These are phyloP conservation scores for Bugulina stolonifera DNA, from an alignment of 2,888 invertebrate genomes.

Conservation along the genomic window DNA sequence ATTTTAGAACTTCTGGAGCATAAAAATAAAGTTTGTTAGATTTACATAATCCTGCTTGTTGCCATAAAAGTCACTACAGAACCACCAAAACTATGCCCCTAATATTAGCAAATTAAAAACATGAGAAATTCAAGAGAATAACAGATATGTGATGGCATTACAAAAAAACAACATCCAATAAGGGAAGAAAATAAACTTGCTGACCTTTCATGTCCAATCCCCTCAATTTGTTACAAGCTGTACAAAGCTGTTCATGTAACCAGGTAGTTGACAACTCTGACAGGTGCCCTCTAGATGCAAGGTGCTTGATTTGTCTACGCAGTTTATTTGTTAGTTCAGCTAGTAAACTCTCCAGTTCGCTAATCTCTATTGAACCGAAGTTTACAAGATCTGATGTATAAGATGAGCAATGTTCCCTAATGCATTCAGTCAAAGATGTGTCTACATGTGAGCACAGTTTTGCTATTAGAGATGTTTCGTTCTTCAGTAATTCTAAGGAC, in stretches of 20 bases:
- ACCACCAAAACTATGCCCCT: no score
- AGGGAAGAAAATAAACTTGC: background rate
- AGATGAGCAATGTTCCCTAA: background rate
- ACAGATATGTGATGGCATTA: no score
- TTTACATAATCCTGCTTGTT: no score
- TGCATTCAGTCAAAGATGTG: background rate
- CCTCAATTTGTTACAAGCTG: background rate
- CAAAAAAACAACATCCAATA: no score
- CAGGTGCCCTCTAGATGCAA: background rate
- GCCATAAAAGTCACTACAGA: no score
- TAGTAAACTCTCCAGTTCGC: background rate
- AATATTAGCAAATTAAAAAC: no score
- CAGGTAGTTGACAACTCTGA: background rate
- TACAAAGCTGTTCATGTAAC: background rate
- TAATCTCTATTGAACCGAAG: constrained; percentile 12
- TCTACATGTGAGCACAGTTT: background rate
- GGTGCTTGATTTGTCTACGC: constrained; percentile 9
- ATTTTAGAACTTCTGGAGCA: no score
- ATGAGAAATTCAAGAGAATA: no score
- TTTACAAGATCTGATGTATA: constrained; percentile 18
- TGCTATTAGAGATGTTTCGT: background rate
- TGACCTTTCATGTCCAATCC: constrained; percentile 10
- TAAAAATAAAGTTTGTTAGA: no score
- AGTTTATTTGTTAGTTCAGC: background rate
- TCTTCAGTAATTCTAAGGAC: background rate